These are phyloP conservation scores for Chiloscyllium plagiosum DNA, from an alignment of 2,113 vertebrate genomes.

Conservation along the genomic window DNA sequence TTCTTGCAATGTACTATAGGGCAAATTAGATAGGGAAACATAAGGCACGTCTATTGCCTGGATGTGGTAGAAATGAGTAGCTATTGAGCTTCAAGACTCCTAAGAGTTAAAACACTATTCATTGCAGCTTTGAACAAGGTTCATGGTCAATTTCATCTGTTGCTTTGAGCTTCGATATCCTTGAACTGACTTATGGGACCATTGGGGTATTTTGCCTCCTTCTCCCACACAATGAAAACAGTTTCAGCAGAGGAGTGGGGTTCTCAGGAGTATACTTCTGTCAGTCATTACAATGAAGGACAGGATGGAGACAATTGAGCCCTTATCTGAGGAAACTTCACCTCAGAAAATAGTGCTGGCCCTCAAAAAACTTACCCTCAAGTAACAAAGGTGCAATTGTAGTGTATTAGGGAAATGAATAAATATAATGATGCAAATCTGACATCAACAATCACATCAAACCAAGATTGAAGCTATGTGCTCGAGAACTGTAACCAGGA, in stretches of 20 bases:
- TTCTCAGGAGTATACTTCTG: not conserved
- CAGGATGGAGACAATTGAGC: not conserved
- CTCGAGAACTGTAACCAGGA: too few relatives aligned
- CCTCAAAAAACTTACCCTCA: not conserved
- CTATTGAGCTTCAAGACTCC: not conserved
- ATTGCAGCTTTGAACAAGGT: not conserved
- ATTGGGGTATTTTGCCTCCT: not conserved
- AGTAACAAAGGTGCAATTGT: too few relatives aligned
- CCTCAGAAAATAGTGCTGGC: not conserved
- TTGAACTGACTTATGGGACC: not conserved
- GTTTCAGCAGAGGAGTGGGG: not conserved
- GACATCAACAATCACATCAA: too few relatives aligned
- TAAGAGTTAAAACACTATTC: not conserved
- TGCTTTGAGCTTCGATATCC: not conserved
- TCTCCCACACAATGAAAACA: not conserved
- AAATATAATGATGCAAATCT: too few relatives aligned
- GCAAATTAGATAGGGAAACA: not conserved
- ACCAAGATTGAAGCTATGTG: too few relatives aligned
- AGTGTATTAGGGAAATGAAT: too few relatives aligned
- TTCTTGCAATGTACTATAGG: not conserved
- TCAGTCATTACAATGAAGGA: not conserved
- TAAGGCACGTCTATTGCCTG: not conserved
- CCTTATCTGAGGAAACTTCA: not conserved
- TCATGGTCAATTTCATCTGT: not conserved
- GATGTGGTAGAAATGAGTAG: not conserved